Conservation (phyloP, 2,797 vertebrate species). For the Phoeniculus purpureus region DNA sequence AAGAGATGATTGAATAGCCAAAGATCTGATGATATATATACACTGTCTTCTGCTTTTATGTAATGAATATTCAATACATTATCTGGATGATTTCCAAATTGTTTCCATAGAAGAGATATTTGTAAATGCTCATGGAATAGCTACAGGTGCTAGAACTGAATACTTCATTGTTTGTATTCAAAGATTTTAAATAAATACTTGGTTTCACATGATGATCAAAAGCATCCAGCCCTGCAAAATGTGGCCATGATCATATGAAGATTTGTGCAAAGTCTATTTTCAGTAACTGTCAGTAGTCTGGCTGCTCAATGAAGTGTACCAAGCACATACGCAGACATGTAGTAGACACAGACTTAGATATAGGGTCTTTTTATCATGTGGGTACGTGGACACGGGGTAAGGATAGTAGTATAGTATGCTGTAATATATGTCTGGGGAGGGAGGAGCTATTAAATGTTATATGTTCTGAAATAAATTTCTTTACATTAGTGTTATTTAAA, state of each 20-base stretch:
- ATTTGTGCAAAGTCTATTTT: not conserved
- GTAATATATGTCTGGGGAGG: not conserved
- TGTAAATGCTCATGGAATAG: not conserved
- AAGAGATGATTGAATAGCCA: not conserved
- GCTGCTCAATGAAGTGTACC: not conserved
- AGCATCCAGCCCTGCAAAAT: not conserved
- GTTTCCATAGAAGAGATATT: not conserved
- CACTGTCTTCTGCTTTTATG: not conserved
- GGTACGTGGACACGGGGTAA: not conserved
- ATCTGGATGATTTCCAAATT: not conserved
- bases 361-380: not conserved
- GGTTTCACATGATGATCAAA: not conserved
- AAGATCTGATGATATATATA: not conserved
- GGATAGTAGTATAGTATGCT: not conserved
- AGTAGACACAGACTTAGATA: not conserved
- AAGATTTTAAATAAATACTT: not conserved
- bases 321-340: fast-evolving
- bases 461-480: not conserved
- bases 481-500: not conserved
- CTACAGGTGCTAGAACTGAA: not conserved
- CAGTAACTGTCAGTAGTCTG: not conserved
- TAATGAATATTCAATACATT: not conserved
- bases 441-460: not conserved
- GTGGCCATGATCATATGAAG: not conserved
- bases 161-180: not conserved